Conservation (phyloP, 2,888 invertebrate species). For the Mythimna lalbum region DNA sequence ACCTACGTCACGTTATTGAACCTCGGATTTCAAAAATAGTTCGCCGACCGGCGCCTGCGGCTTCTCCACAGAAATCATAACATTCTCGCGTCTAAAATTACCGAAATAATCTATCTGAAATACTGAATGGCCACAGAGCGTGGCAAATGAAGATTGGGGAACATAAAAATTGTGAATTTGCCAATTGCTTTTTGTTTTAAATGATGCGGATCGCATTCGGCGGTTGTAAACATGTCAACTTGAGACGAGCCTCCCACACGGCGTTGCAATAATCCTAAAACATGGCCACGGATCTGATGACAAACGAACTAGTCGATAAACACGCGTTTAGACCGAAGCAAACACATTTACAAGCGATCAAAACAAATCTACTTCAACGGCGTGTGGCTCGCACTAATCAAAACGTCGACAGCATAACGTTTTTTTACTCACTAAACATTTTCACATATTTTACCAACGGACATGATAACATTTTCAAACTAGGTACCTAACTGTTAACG, state of each 20-base stretch:
- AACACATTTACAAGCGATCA: conserved; percentile 38
- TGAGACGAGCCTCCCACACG: conserved; percentile 45
- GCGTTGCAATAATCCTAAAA: conserved; percentile 8
- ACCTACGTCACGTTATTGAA: conserved; percentile 44
- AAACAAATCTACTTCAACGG: conserved; percentile 30
- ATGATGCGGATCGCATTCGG: conserved; percentile 61
- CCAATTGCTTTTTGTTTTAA: conserved; percentile 74
- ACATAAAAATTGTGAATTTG: conserved; percentile 74
- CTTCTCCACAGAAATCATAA: conserved; percentile 74
- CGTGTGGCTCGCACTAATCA: conserved; percentile 23
- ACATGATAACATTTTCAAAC: conserved; percentile 29
- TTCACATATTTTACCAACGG: conserved; percentile 14
- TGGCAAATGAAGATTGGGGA: conserved; percentile 41
- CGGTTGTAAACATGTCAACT: conserved; percentile 73
- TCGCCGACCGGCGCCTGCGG: conserved; percentile 67
- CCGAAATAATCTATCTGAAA: conserved; percentile 71
- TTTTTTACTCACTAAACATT: conserved; percentile 4
- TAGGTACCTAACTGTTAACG: conserved; percentile 21
- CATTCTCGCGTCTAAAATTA: conserved; percentile 78
- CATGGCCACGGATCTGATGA: conserved; percentile 29
- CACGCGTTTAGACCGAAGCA: conserved; percentile 19
- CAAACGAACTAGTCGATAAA: conserved; percentile 28
- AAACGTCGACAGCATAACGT: conserved; percentile 21
- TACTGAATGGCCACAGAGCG: conserved; percentile 63
- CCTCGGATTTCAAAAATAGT: conserved; percentile 73